Base-by-base conservation (phyloP, 2,888 invertebrate genomes). In the Acanthopleura granulata region DNA sequence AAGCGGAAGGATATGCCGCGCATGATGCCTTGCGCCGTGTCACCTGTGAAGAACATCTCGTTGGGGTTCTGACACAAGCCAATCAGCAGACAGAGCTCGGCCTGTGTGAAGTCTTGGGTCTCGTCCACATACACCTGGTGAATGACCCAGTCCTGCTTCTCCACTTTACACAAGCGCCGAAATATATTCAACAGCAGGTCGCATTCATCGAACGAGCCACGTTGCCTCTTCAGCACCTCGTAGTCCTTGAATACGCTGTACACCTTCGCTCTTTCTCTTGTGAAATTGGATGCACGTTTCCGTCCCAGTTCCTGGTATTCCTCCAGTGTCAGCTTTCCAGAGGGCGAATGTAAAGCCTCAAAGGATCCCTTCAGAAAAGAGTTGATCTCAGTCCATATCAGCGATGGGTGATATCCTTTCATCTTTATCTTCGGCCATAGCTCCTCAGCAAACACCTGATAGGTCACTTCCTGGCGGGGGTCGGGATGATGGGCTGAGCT, bases 31-130 rank as follows among this genome's bases (percentile, higher is more conserved):
- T 80, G 80, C 16, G 77, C 79, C 15, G 79, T 80, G 49, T 76
- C 79, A 12, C 78, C 78, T 18, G 88, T 87, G 57, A 88, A 79
- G 75, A 88, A 87, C 84, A 86, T 86, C 61, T 84, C 78, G 76
- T 88, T 87, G 25, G 88, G 88, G 61, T 85, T 83, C 75, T 86
- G 83, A 72, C 83, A 83, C n/a, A 85, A 73, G 14, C 82, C 74
- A 14, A 88, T 80, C 66, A 87, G 77, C 3, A 88, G 82, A 73
- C 82, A 83, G n/a, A 88, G 78, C 74, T 88, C 88, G 27, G 87
- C 86, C 75, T 88, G 88, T 0, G 87, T 86, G 78, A 88, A 88
- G 72, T 88, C 88, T 75, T 88, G 88, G 0, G 86, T 86, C 77
- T 88, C 88, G 73, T 88, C 88, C 0, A 88, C 86, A 77, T 81